Evolutionary conservation across 1,140 invertebrate species (phyloP).

Genomic region (Linepithema humile): DNA sequence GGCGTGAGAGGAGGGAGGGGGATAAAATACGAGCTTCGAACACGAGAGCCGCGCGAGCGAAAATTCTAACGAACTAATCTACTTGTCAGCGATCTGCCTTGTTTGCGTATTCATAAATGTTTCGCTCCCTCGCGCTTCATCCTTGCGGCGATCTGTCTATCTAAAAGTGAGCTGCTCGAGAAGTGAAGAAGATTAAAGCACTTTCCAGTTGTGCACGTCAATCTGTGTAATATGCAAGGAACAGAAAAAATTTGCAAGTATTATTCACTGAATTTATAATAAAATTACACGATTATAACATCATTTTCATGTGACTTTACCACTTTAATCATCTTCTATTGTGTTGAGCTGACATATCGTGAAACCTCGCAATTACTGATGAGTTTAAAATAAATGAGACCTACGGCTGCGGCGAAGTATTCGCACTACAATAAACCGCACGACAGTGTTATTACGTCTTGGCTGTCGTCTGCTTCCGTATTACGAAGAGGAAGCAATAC

Average conservation of each 20-base stretch:
- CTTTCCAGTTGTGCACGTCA: neutral
- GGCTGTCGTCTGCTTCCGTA: neutral
- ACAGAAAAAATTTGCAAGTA: conserved; percentile 3
- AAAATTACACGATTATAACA: too few species aligned
- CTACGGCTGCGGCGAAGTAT: neutral
- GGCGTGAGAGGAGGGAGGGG: neutral
- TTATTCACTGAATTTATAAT: conserved; percentile 10
- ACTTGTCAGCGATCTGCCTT: conserved; percentile 2
- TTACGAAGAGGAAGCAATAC: conserved; percentile 3
- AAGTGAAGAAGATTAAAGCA: conserved; percentile 10
- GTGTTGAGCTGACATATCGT: neutral
- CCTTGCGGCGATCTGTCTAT: neutral
- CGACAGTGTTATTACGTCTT: neutral
- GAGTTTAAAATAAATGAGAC: conserved; percentile 15
- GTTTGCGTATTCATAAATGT: conserved; percentile 16
- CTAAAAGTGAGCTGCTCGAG: neutral
- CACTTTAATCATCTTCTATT: too few species aligned
- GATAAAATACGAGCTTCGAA: conserved; percentile 38
- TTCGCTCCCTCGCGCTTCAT: neutral
- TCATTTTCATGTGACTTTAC: too few species aligned
- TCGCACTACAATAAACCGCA: neutral
- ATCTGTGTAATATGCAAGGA: neutral
- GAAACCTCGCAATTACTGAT: neutral
- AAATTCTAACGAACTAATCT: conserved; percentile 18
- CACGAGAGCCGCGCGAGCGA: neutral